Percentiles rank a stretch among this genome's conserved stretches.
These are phyloP conservation scores for Seriola quinqueradiata DNA, from an alignment of 2,113 vertebrate species.

Conservation along the genomic window DNA sequence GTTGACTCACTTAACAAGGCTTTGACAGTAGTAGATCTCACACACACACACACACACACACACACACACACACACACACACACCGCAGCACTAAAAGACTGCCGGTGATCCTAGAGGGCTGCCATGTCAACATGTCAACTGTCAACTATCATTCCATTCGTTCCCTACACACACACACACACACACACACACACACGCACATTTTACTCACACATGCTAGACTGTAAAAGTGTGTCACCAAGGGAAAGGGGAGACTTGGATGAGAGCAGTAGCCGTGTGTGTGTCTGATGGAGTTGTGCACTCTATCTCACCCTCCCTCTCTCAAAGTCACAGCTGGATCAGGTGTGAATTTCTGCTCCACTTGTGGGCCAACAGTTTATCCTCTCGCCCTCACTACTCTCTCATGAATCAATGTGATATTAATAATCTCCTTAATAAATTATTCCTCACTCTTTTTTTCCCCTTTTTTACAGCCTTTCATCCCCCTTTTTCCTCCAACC, in stretches of 20 bases:
- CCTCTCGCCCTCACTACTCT: constrained; percentile 39
- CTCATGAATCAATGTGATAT: constrained; percentile 44
- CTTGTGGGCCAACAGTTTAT: constrained; percentile 61
- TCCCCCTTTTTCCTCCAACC: not conserved
- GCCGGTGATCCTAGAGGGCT: constrained; percentile 54
- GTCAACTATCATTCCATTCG: constrained; percentile 43
- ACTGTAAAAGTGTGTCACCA: constrained; percentile 68
- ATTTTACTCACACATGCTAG: not conserved
- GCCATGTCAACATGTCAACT: constrained; percentile 65
- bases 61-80: constrained; percentile 7
- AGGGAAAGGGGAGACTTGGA: constrained; percentile 47
- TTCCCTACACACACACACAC: not conserved
- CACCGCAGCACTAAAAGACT: constrained; percentile 14
- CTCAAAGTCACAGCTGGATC: constrained; percentile 38
- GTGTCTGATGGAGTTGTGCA: constrained; percentile 48
- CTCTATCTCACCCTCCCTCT: constrained; percentile 13
- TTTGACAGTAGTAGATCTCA: constrained; percentile 49
- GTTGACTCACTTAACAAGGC: constrained; percentile 35
- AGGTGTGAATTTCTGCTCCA: constrained; percentile 68
- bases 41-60: constrained; percentile 17
- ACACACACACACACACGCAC: constrained; percentile 1
- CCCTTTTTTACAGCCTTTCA: not conserved
- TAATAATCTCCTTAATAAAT: constrained; percentile 48
- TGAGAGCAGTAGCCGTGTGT: not conserved
- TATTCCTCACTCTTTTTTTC: constrained; percentile 11